phyloP scores from a whole-genome alignment of 2,113 vertebrate species.

The Paraplagusia blochii region DNA sequence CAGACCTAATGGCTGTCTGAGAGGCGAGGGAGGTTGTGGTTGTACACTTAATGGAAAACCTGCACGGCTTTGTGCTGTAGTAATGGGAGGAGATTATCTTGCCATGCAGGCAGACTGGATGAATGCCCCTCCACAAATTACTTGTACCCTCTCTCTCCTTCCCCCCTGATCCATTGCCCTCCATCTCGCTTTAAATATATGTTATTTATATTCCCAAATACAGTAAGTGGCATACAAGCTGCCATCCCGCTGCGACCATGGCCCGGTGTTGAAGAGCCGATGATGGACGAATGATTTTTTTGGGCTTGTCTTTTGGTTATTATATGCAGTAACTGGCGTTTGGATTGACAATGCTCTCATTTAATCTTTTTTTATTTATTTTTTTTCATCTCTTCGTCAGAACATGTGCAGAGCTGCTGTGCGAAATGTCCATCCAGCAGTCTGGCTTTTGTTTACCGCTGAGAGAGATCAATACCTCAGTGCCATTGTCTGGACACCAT shows the following conservation, averaged over 20 bases:
- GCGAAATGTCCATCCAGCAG: conserved; percentile 49
- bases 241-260: conserved; percentile 23
- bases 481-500: conserved; percentile 45
- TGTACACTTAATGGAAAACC: conserved; percentile 68
- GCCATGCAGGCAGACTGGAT: conserved; percentile 57
- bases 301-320: conserved; percentile 13
- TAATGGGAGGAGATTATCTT: conserved; percentile 73
- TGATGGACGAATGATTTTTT: neutral
- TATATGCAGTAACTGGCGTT: neutral
- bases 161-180: conserved; percentile 7
- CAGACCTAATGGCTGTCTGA: conserved; percentile 48
- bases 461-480: conserved; percentile 52
- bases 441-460: conserved; percentile 38
- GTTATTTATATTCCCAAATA: conserved; percentile 39
- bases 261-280: neutral
- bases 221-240: conserved; percentile 5
- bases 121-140: conserved; percentile 60
- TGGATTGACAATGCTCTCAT: neutral
- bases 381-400: conserved; percentile 21
- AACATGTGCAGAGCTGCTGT: conserved; percentile 26
- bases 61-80: conserved; percentile 59
- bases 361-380: neutral
- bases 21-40: conserved; percentile 43
- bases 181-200: conserved; percentile 35
- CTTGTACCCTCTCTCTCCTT: conserved; percentile 26